Conservation (phyloP, 2,113 vertebrate species). For the Thalassoma bifasciatum region DNA sequence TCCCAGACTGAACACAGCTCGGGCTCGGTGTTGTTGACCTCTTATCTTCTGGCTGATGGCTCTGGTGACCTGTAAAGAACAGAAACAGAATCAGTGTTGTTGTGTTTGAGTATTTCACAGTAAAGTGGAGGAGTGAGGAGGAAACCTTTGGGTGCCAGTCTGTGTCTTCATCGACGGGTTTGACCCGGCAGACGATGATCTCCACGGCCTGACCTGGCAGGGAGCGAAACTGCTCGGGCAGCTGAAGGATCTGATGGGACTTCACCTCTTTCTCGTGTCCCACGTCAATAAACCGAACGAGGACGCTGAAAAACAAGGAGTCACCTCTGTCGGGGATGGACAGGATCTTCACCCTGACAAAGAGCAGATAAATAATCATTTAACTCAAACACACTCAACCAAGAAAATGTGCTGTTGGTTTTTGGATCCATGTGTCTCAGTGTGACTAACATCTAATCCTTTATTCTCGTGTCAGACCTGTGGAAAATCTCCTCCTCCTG, state of each 20-base stretch:
- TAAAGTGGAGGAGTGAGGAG: background rate
- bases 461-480: slow-evolving; percentile 65
- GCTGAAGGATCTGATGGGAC: slow-evolving; percentile 82
- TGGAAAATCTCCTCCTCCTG: slow-evolving; percentile 71
- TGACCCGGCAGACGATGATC: slow-evolving; percentile 88
- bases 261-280: slow-evolving; percentile 84
- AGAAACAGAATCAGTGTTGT: background rate
- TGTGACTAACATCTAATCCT: too few relatives aligned
- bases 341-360: slow-evolving; percentile 87
- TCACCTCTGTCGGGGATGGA: slow-evolving; percentile 61
- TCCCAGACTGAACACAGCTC: slow-evolving; percentile 86
- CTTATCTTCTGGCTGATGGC: slow-evolving; percentile 86
- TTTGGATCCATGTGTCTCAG: too few relatives aligned
- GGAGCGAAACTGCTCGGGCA: slow-evolving; percentile 84
- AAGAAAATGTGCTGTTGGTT: too few relatives aligned
- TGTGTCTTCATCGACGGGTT: slow-evolving; percentile 88
- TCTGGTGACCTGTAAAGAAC: slow-evolving; percentile 88
- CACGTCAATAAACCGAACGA: slow-evolving; percentile 86
- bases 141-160: slow-evolving; percentile 92
- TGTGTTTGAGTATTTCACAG: background rate
- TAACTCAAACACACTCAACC: too few relatives aligned
- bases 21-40: slow-evolving; percentile 88
- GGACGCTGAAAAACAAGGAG: slow-evolving; percentile 63
- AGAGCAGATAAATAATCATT: background rate
- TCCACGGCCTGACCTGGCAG: slow-evolving; percentile 89